Conservation (phyloP, 92 coral and sea anemone species). For the Parazoanthus swiftii region DNA sequence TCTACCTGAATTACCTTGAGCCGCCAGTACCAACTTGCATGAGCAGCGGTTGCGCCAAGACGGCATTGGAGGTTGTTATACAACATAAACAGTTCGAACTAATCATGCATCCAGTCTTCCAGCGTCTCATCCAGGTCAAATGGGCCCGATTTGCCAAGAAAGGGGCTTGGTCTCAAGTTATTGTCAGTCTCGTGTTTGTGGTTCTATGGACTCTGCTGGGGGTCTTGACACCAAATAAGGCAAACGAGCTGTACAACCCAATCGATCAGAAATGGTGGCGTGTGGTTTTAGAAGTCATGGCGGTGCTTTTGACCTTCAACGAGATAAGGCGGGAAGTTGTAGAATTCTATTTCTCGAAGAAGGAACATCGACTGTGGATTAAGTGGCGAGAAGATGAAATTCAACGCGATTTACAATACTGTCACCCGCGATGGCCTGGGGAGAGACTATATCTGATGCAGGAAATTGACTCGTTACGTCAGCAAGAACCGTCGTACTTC, state of each 20-base stretch:
- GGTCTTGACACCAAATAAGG: conserved; percentile 68
- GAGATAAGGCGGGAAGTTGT: conserved; percentile 77
- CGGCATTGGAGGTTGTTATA: conserved; percentile 86
- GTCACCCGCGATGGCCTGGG: conserved; percentile 99
- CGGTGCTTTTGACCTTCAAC: conserved; percentile 75
- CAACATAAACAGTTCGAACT: conserved; percentile 94
- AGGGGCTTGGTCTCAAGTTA: conserved; percentile 88
- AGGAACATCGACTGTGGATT: conserved; percentile 83
- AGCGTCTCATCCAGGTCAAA: conserved; percentile 86
- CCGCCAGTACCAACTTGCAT: conserved; percentile 80
- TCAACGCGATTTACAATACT: conserved; percentile 77
- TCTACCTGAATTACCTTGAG: conserved; percentile 87
- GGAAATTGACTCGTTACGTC: conserved; percentile 75
- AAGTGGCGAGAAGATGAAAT: conserved; percentile 88
- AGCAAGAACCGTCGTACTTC: conserved; percentile 75
- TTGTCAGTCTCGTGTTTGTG: conserved; percentile 75
- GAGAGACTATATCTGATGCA: conserved; percentile 91
- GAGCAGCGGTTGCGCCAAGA: conserved; percentile 90
- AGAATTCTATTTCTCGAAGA: conserved; percentile 74
- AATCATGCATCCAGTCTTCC: conserved; percentile 97
- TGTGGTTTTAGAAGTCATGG: conserved; percentile 58
- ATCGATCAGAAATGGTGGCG: conserved; percentile 86
- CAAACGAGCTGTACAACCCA: conserved; percentile 64
- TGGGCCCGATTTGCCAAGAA: conserved; percentile 89
- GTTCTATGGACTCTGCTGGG: conserved; percentile 90